Conservation (phyloP, 2,797 vertebrate genomes). For the Sebastes cheni region DNA sequence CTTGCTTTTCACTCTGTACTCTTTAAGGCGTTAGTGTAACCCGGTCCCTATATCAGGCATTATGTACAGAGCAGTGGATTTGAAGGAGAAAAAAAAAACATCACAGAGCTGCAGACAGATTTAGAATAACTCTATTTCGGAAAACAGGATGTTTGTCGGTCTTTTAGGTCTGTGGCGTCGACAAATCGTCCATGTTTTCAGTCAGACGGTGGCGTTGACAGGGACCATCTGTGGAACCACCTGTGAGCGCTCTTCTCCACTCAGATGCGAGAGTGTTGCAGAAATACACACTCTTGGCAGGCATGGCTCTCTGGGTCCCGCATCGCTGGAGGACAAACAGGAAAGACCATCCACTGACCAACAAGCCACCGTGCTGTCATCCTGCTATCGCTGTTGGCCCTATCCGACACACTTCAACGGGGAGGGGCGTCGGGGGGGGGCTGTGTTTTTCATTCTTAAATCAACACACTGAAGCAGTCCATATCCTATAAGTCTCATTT, state of each 20-base stretch:
- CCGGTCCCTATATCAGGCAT: slow-evolving; percentile 19
- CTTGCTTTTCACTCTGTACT: slow-evolving; percentile 50
- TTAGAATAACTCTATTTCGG: slow-evolving; percentile 21
- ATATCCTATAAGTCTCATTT: not conserved
- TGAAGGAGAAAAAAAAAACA: not conserved
- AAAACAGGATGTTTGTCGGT: slow-evolving; percentile 27
- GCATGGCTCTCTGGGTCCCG: slow-evolving; percentile 73
- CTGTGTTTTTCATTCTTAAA: slow-evolving; percentile 52
- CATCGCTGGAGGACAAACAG: slow-evolving; percentile 73
- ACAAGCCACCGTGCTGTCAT: slow-evolving; percentile 65
- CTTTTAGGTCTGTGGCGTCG: slow-evolving; percentile 39
- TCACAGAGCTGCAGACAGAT: slow-evolving; percentile 8
- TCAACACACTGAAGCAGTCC: not conserved
- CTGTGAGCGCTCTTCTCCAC: slow-evolving; percentile 71
- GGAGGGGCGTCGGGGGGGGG: not conserved
- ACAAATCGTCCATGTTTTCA: slow-evolving; percentile 66
- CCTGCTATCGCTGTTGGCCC: slow-evolving; percentile 35
- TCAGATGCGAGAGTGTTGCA: slow-evolving; percentile 51
- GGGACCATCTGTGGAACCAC: slow-evolving; percentile 78
- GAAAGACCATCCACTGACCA: slow-evolving; percentile 73
- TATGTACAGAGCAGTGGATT: not conserved
- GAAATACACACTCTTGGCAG: slow-evolving; percentile 54
- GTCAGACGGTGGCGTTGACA: slow-evolving; percentile 53
- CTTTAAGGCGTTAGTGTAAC: slow-evolving; percentile 52
- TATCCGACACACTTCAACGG: slow-evolving; percentile 14